Evolutionary conservation across 2,113 vertebrate species (phyloP).

Genomic region (Elanus axillaris): DNA sequence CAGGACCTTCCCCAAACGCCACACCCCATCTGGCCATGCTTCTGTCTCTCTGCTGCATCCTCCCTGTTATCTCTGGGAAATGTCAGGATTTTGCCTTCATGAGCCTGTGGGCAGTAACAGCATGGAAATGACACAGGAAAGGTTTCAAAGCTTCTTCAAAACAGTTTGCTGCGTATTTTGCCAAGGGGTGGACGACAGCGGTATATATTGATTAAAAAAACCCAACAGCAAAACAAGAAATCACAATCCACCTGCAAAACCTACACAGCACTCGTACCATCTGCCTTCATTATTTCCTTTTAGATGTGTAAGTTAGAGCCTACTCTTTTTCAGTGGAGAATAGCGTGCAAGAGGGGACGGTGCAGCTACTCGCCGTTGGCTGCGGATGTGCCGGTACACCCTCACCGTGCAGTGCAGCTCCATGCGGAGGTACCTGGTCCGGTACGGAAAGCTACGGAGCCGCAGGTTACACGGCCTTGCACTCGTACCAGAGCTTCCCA

Average conservation of each 20-base stretch:
- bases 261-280: not conserved
- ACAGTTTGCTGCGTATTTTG: not conserved
- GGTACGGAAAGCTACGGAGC: not conserved
- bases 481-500: not conserved
- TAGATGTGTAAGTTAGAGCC: not conserved
- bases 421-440: not conserved
- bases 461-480: not conserved
- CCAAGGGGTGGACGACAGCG: not conserved
- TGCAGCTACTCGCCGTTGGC: not conserved
- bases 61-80: not conserved
- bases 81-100: not conserved
- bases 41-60: not conserved
- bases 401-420: not conserved
- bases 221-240: not conserved
- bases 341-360: no score
- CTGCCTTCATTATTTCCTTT: not conserved
- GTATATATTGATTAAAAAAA: not conserved
- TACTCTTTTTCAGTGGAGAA: not conserved
- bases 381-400: not conserved
- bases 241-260: not conserved
- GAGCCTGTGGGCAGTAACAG: not conserved
- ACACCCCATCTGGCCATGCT: not conserved
- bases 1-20: not conserved
- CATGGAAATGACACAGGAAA: not conserved
- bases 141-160: not conserved